Evolutionary conservation across 1,140 invertebrate genomes (phyloP).

Genomic region (Thalassaphorura encarpata): DNA sequence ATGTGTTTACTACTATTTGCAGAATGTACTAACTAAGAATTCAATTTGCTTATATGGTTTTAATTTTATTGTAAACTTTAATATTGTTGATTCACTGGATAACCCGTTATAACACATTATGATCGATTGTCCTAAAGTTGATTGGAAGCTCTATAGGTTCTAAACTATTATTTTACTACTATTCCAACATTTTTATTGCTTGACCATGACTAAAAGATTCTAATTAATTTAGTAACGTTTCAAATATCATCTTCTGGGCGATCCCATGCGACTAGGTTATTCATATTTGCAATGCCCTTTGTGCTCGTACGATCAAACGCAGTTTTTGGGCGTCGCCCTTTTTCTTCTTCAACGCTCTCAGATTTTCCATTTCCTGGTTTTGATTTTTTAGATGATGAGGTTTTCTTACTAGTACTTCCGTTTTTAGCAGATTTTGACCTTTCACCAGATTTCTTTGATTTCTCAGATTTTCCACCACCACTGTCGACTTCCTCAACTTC

Average conservation of each 20-base stretch:
- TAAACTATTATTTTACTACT: too few relatives aligned
- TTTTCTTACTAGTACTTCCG: constrained; percentile 17
- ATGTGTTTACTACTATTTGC: too few relatives aligned
- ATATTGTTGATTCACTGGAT: too few relatives aligned
- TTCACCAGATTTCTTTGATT: background rate
- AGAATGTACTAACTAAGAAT: too few relatives aligned
- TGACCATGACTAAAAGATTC: too few relatives aligned
- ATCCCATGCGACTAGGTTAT: constrained; percentile 56
- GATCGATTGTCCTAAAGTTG: too few relatives aligned
- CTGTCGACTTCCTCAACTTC: background rate
- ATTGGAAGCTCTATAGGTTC: too few relatives aligned
- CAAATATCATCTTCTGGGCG: constrained; percentile 37
- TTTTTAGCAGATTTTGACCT: constrained; percentile 20
- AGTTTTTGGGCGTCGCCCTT: background rate
- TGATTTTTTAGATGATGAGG: too few relatives aligned
- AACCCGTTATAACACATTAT: too few relatives aligned
- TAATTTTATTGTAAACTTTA: too few relatives aligned
- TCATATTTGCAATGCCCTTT: constrained; percentile 45
- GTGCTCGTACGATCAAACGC: background rate
- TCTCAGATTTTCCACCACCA: background rate
- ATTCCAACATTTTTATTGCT: too few relatives aligned
- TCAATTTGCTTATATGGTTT: too few relatives aligned
- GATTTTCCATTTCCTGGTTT: background rate
- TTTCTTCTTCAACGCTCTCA: background rate
- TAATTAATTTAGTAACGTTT: background rate